These are phyloP conservation scores for Anoplopoma fimbria DNA, from an alignment of 2,113 vertebrate species.

Conservation along the genomic window DNA sequence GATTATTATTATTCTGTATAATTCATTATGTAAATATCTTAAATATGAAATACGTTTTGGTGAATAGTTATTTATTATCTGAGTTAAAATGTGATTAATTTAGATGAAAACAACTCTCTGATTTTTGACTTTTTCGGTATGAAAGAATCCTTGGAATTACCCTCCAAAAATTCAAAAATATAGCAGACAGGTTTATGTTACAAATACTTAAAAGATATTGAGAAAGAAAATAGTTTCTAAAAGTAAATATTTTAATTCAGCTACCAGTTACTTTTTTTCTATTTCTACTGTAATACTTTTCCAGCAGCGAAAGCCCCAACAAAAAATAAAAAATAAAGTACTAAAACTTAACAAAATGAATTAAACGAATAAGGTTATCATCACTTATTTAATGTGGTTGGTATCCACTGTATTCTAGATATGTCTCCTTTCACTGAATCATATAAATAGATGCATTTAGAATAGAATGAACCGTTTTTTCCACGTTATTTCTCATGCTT, in stretches of 20 bases:
- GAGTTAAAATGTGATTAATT: background rate
- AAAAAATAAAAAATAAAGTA: background rate
- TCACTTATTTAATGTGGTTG: background rate
- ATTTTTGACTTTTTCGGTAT: background rate
- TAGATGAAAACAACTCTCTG: background rate
- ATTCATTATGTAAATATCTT: background rate
- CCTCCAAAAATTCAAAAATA: background rate
- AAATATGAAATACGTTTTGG: background rate
- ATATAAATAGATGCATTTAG: constrained; percentile 30
- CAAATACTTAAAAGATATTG: background rate
- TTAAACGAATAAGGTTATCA: background rate
- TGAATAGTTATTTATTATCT: background rate
- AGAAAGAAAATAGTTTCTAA: background rate
- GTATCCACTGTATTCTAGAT: background rate
- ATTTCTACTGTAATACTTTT: background rate
- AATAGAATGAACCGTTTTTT: constrained; percentile 61
- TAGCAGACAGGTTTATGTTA: background rate
- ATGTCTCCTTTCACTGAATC: background rate
- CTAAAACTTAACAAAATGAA: background rate
- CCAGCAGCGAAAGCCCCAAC: background rate
- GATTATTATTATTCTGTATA: background rate
- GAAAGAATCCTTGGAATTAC: background rate
- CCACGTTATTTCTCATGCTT: constrained; percentile 55
- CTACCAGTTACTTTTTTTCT: background rate
- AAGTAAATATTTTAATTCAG: background rate